Percentiles rank a stretch among this genome's conserved stretches.
These are phyloP conservation scores for Charina bottae DNA, from an alignment of 2,113 vertebrate species.

Conservation along the genomic window DNA sequence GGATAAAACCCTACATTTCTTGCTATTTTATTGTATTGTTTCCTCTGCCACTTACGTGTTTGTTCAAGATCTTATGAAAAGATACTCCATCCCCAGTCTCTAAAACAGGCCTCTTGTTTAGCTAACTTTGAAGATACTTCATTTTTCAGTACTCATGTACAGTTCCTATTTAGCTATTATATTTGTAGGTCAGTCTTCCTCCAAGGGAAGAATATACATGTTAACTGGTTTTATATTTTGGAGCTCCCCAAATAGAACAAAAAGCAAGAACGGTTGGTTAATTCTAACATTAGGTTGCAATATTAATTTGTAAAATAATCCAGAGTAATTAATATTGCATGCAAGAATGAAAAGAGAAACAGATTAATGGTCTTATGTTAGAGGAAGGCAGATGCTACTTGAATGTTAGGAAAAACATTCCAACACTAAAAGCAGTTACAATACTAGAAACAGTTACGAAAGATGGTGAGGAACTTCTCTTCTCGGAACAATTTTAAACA, in stretches of 20 bases:
- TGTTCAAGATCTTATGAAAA: no score
- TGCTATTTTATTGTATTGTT: neutral
- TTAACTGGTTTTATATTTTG: fast-evolving
- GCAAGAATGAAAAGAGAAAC: slow-evolving; percentile 44
- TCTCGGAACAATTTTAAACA: no score
- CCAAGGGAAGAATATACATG: neutral
- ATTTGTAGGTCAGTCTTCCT: no score
- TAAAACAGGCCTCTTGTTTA: neutral
- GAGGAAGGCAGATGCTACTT: no score
- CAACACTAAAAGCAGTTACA: no score
- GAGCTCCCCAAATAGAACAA: slow-evolving; percentile 29
- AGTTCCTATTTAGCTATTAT: no score
- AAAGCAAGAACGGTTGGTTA: slow-evolving; percentile 29
- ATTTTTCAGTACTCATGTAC: no score
- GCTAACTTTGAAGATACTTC: no score
- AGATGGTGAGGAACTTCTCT: no score
- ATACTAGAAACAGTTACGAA: no score
- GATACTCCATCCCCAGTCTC: neutral
- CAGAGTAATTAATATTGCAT: slow-evolving; percentile 55
- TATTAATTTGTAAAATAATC: slow-evolving; percentile 58
- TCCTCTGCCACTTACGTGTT: neutral
- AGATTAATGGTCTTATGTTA: neutral
- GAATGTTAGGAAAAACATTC: no score
- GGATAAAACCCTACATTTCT: no score
- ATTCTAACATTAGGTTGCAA: slow-evolving; percentile 49